phyloP scores from a whole-genome alignment of 2,113 vertebrate genomes.

The Crotalus tigris region DNA sequence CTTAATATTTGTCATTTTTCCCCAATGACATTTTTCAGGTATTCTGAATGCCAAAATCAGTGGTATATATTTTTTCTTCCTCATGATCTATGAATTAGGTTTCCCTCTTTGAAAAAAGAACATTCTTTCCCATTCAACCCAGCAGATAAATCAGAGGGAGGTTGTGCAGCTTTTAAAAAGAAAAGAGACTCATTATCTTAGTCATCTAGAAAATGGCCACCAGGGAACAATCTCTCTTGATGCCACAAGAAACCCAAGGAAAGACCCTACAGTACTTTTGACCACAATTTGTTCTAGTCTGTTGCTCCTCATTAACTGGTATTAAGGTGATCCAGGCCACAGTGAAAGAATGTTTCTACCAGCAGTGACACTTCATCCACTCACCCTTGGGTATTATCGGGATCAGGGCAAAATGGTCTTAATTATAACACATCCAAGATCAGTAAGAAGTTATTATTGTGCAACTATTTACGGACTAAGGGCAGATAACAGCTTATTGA shows the following conservation, averaged over 20 bases:
- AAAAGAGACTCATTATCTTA: neutral
- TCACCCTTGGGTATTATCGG: neutral
- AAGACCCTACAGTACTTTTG: neutral
- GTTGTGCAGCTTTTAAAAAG: neutral
- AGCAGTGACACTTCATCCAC: neutral
- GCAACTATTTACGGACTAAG: neutral
- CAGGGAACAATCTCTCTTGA: neutral
- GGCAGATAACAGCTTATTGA: neutral
- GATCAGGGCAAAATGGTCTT: neutral
- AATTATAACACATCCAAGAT: neutral
- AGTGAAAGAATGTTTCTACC: neutral
- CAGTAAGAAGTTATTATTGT: neutral
- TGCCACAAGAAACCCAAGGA: neutral
- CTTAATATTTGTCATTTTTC: neutral
- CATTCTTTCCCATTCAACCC: neutral
- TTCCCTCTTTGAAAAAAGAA: slow-evolving; percentile 3
- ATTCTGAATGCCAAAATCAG: neutral
- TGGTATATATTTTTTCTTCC: neutral
- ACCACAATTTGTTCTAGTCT: neutral
- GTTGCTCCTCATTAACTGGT: neutral
- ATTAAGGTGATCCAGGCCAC: neutral
- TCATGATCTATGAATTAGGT: neutral
- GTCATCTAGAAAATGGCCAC: neutral
- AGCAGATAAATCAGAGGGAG: neutral
- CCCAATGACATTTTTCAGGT: neutral